A percentile compares a stretch with the other conserved stretches of the same genome.
Conservation (phyloP, 1,140 invertebrate species). For the Ptiloglossa arizonensis region DNA sequence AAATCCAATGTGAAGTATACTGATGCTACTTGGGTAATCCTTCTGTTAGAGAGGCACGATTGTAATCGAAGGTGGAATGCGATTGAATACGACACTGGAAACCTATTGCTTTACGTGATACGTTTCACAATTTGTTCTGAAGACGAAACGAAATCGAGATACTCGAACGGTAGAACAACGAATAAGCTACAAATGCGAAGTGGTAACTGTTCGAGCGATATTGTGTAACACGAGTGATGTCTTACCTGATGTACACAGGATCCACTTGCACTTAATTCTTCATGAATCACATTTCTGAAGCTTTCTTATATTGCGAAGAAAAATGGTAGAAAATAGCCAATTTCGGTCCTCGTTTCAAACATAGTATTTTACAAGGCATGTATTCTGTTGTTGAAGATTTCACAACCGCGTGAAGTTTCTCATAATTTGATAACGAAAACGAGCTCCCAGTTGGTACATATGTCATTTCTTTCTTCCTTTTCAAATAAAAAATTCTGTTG, state of each 20-base stretch:
- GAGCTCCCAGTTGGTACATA: too few relatives aligned
- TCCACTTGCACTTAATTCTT: too few relatives aligned
- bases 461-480: too few relatives aligned
- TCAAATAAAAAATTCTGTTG: neutral
- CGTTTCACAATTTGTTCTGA: constrained; percentile 30
- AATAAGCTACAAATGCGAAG: constrained; percentile 26
- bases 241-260: neutral
- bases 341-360: too few relatives aligned
- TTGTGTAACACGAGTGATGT: neutral
- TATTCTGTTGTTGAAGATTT: too few relatives aligned
- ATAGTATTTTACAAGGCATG: too few relatives aligned
- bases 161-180: constrained; percentile 4
- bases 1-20: constrained; percentile 7
- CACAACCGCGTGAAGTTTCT: too few relatives aligned
- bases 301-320: too few relatives aligned
- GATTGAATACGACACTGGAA: constrained; percentile 26
- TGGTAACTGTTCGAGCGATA: neutral
- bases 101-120: constrained; percentile 54
- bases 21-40: constrained; percentile 35
- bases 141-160: constrained; percentile 29
- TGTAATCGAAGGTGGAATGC: constrained; percentile 51
- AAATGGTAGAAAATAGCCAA: too few relatives aligned
- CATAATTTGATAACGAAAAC: too few relatives aligned
- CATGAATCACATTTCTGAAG: too few relatives aligned
- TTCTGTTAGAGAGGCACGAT: constrained; percentile 28